These are phyloP conservation scores for Drosophila testacea DNA, from an alignment of 2,888 invertebrate species.

Conservation along the genomic window DNA sequence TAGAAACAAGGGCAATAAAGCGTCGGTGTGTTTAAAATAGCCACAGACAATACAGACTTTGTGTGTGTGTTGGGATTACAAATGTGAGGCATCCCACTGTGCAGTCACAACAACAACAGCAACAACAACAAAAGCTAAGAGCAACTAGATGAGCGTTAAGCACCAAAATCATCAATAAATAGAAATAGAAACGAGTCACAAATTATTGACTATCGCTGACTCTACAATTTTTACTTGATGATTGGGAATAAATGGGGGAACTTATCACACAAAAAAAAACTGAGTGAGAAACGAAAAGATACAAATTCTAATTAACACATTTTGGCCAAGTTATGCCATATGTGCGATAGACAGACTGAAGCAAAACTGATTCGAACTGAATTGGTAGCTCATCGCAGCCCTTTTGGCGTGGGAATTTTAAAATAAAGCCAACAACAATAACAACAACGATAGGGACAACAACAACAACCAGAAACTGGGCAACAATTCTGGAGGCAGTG, in stretches of 20 bases:
- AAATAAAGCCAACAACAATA: slow-evolving; percentile 35
- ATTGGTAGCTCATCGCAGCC: slow-evolving; percentile 42
- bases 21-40: slow-evolving; percentile 1
- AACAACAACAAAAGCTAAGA: not conserved
- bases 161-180: slow-evolving; percentile 35
- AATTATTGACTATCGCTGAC: slow-evolving; percentile 60
- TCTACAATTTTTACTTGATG: slow-evolving; percentile 30
- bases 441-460: slow-evolving; percentile 10
- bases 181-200: slow-evolving; percentile 30
- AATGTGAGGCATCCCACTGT: slow-evolving; percentile 44
- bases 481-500: slow-evolving; percentile 74
- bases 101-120: slow-evolving; percentile 27
- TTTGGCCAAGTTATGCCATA: slow-evolving; percentile 64
- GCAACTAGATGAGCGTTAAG: slow-evolving; percentile 17
- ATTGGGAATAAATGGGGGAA: not conserved
- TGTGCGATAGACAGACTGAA: slow-evolving; percentile 62
- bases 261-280: slow-evolving; percentile 10
- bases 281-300: slow-evolving; percentile 19
- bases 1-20: slow-evolving; percentile 4
- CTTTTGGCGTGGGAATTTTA: slow-evolving; percentile 72
- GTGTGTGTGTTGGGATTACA: slow-evolving; percentile 13
- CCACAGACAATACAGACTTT: not conserved
- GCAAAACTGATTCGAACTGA: slow-evolving; percentile 26
- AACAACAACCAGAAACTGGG: slow-evolving; percentile 7
- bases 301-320: slow-evolving; percentile 76